Base-by-base conservation (phyloP, 2,888 invertebrate species). In the Drosophila ochracea region DNA sequence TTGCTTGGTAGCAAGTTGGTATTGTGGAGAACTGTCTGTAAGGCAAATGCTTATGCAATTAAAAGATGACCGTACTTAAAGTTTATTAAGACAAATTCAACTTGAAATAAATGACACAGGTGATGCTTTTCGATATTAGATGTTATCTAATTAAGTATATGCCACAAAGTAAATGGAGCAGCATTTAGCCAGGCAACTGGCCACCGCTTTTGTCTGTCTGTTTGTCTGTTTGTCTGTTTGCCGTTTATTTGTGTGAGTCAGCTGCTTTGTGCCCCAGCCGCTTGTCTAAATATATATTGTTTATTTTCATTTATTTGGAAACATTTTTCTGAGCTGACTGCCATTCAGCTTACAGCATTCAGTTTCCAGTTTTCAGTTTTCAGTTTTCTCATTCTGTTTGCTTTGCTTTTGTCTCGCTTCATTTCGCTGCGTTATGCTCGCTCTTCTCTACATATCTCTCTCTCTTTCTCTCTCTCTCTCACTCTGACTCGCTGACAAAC, bases 291-390 rank as follows among this genome's bases (percentile, higher is more conserved):
- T 67, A 66, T 55, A 73, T 68, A 68, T 76, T 84, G 83, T 85
- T 82, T 82, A 68, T 67, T 82, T 76, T 73, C 63, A 73, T 76
- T 86, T 73, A 57, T 59, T 80, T 73, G 62, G 66, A 73, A 83
- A 74, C 73, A 64, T 67, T 80, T 79, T 28, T 64, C 50, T 35
- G n/a, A 37, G 55, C 37, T 64, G 35, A 13, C 25, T 60, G 41
- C 54, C 43, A 58, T 67, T 73, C 72, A 60, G 61, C 57, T 68
- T 50, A 28, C 65, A 30, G 49, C 35, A 13, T 64, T 76, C 72
- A 59, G 49, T n/a, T 59, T 64, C 68, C 72, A 59, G 49, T 16
- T 54, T 25, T 16, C 60, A 47, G 39, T 63, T 63, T 53, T 54
- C 64, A 67, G 68, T 39, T 67, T 58, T 55, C 66, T 50, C 59